These are phyloP conservation scores for Drosophila paracracens DNA, from an alignment of 2,888 invertebrate genomes.

Conservation along the genomic window DNA sequence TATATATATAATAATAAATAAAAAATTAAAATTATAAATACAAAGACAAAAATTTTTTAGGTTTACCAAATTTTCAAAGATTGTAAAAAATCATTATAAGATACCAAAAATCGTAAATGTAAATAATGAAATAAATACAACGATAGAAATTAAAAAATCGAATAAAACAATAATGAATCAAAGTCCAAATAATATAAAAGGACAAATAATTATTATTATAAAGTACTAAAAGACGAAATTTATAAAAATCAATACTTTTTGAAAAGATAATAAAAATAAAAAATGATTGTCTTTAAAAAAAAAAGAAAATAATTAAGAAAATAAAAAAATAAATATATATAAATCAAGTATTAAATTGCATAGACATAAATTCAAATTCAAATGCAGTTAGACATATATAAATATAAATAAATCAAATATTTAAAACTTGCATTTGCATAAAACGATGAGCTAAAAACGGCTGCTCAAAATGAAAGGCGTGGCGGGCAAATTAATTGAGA, in stretches of 20 bases:
- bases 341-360: conserved; percentile 57
- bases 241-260: background rate
- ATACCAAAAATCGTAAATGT: background rate
- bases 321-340: conserved; percentile 26
- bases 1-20: background rate
- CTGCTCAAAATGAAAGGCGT: conserved; percentile 52
- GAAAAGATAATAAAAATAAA: background rate
- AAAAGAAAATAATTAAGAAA: conserved; percentile 8
- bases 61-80: background rate
- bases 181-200: background rate
- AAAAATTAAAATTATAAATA: conserved; percentile 3
- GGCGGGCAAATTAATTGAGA: conserved; percentile 28
- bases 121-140: background rate
- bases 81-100: too few species aligned
- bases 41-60: background rate
- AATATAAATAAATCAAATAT: conserved; percentile 40
- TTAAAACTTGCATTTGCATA: conserved; percentile 45
- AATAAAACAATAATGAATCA: background rate
- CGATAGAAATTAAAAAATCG: background rate
- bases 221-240: background rate
- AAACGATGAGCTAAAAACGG: conserved; percentile 38
- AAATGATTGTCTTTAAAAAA: background rate
- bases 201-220: background rate
- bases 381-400: conserved; percentile 79
- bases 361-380: conserved; percentile 62